Conservation (phyloP, 1,140 invertebrate species). For the Andricus grossulariae region DNA sequence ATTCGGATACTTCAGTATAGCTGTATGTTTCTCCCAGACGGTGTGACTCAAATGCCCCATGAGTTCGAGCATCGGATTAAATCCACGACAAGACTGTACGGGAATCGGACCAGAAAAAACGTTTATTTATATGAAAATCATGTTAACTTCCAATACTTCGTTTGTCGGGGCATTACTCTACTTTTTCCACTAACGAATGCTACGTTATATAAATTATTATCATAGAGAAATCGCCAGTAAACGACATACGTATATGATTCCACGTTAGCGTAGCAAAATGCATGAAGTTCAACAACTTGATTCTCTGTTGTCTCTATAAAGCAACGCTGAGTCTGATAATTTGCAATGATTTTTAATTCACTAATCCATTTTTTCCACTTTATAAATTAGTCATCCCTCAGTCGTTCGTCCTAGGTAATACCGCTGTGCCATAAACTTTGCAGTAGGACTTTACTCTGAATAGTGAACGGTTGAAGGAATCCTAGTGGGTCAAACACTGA, state of each 20-base stretch:
- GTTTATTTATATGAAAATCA: conserved; percentile 55
- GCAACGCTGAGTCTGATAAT: conserved; percentile 25
- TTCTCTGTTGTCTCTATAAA: background rate
- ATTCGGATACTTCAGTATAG: no score
- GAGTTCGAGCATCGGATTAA: no score
- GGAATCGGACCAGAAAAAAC: conserved; percentile 63
- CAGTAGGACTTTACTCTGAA: conserved; percentile 65
- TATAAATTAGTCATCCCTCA: conserved; percentile 14
- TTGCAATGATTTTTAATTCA: conserved; percentile 26
- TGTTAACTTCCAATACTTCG: conserved; percentile 62
- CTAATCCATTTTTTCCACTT: conserved; percentile 45
- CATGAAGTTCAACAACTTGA: conserved; percentile 23
- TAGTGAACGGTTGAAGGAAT: conserved; percentile 62
- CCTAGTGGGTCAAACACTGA: conserved; percentile 68
- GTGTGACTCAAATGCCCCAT: no score
- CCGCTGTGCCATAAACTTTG: conserved; percentile 62
- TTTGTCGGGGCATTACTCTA: conserved; percentile 58
- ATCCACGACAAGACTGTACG: conserved; percentile 58
- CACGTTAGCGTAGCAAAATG: conserved; percentile 39
- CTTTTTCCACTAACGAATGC: conserved; percentile 45
- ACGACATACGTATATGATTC: no score
- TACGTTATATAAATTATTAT: background rate
- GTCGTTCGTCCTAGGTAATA: conserved; percentile 44
- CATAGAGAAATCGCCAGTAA: background rate
- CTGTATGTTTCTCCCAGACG: no score